phyloP scores from a whole-genome alignment of 2,113 vertebrate species.

The Mesocricetus auratus region DNA sequence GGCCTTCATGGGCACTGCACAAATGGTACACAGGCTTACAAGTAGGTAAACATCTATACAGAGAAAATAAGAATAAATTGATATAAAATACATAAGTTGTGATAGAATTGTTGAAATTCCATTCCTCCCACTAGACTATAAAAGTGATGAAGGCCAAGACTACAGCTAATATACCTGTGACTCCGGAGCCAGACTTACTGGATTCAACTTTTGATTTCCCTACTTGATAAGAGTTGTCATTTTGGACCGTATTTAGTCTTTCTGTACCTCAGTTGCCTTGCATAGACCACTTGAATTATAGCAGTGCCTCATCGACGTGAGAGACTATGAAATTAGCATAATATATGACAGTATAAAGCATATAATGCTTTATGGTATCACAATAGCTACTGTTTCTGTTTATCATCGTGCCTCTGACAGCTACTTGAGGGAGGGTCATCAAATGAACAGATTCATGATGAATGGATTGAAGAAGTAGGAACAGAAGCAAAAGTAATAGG shows the following conservation, averaged over 20 bases:
- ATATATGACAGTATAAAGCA: not conserved
- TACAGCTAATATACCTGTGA: not conserved
- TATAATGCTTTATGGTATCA: not conserved
- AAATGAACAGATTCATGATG: not conserved
- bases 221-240: not conserved
- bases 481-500: not conserved
- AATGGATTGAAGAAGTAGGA: not conserved
- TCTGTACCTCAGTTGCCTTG: not conserved
- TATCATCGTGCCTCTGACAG: not conserved
- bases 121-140: not conserved
- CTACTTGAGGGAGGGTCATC: constrained; percentile 10
- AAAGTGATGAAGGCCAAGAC: not conserved
- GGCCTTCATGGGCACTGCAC: too few species aligned
- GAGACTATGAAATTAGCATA: not conserved
- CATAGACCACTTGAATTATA: not conserved
- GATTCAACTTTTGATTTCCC: not conserved
- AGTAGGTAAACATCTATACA: not conserved
- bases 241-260: not conserved
- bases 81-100: not conserved
- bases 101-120: not conserved
- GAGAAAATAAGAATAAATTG: not conserved
- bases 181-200: not conserved
- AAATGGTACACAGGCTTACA: not conserved
- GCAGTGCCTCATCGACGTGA: not conserved
- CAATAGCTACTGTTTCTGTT: not conserved